Evolutionary conservation across 2,113 vertebrate species (phyloP).

Genomic region (Vidua chalybeata): DNA sequence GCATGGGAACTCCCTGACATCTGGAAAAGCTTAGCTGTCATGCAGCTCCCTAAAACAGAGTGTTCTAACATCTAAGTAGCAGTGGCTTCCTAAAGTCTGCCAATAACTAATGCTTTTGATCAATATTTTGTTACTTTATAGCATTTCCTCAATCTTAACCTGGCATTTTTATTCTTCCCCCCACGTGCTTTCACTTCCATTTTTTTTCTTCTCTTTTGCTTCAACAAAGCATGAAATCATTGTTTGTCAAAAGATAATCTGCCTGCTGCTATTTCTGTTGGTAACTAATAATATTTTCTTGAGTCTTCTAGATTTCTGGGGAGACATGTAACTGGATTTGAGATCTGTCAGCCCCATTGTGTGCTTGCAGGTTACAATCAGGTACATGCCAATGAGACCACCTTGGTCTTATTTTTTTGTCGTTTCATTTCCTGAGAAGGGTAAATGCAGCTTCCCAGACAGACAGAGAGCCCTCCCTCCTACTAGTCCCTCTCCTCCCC

Average conservation of each 20-base stretch:
- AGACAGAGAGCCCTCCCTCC: background rate
- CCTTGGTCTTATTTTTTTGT: background rate
- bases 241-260: conserved; percentile 21
- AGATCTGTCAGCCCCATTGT: background rate
- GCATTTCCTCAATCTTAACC: background rate
- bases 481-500: background rate
- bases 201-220: background rate
- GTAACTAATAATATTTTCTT: background rate
- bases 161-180: background rate
- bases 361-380: background rate
- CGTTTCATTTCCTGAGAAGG: background rate
- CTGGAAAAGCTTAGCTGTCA: background rate
- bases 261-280: background rate
- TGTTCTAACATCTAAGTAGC: background rate
- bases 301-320: background rate
- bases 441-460: background rate
- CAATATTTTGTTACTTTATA: background rate
- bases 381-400: background rate
- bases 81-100: background rate
- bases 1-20: background rate
- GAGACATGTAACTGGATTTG: background rate
- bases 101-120: background rate
- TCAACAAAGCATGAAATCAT: conserved; percentile 28
- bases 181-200: background rate
- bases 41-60: background rate